Conservation (phyloP, 2,113 vertebrate species). For the Poeciliopsis prolifica region DNA sequence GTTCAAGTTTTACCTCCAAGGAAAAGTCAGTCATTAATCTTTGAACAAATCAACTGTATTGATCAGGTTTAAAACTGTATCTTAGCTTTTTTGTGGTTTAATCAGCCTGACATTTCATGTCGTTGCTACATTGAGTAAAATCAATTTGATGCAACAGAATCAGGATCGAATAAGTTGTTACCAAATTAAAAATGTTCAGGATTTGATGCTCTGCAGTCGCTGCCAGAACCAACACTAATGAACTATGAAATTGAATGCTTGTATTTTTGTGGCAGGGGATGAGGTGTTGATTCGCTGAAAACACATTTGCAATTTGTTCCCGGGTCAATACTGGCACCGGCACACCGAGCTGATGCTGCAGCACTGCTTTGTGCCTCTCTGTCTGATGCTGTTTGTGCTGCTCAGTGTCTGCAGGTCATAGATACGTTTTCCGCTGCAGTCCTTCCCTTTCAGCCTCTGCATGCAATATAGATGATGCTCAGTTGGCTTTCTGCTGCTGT, state of each 20-base stretch:
- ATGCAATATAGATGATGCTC: not conserved
- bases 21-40: too few relatives aligned
- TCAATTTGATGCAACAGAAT: too few relatives aligned
- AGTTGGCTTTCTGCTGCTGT: not conserved
- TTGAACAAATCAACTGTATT: too few relatives aligned
- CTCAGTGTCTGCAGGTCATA: constrained; percentile 7
- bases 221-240: not conserved
- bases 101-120: too few relatives aligned
- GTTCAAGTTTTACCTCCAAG: too few relatives aligned
- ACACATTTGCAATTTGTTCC: constrained; percentile 33
- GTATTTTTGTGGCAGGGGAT: not conserved
- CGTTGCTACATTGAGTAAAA: too few relatives aligned
- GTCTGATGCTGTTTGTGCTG: not conserved
- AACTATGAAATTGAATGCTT: constrained; percentile 20
- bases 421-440: not conserved
- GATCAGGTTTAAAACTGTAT: too few relatives aligned
- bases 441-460: not conserved
- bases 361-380: constrained; percentile 19
- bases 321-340: constrained; percentile 12
- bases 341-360: constrained; percentile 20
- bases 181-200: not conserved
- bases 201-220: not conserved
- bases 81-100: too few relatives aligned
- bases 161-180: not conserved
- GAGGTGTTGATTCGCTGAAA: constrained; percentile 38